phyloP scores from a whole-genome alignment of 2,113 vertebrate species.

The Cryptotis parvus region DNA sequence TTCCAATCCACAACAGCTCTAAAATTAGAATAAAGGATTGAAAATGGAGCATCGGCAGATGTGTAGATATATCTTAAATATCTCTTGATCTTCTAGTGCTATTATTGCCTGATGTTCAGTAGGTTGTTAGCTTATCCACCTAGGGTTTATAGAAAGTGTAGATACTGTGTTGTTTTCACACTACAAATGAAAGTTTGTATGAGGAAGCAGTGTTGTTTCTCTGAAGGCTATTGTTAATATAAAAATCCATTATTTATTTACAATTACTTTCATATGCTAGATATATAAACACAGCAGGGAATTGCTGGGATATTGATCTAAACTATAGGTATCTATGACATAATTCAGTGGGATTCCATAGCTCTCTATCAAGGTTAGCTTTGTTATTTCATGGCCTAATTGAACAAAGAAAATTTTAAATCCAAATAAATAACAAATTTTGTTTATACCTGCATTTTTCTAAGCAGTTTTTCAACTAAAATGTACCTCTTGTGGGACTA shows the following conservation, averaged over 20 bases:
- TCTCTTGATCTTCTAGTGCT: neutral
- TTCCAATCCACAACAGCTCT: slow-evolving; percentile 24
- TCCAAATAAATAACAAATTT: slow-evolving; percentile 47
- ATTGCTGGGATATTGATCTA: slow-evolving; percentile 81
- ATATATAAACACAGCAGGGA: slow-evolving; percentile 80
- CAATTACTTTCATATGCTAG: slow-evolving; percentile 69
- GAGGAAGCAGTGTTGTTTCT: slow-evolving; percentile 79
- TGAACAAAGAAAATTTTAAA: slow-evolving; percentile 64
- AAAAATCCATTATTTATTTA: slow-evolving; percentile 82
- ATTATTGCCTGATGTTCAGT: slow-evolving; percentile 47
- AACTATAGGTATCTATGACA: slow-evolving; percentile 80
- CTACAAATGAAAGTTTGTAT: slow-evolving; percentile 74
- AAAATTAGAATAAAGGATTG: slow-evolving; percentile 56
- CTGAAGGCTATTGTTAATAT: slow-evolving; percentile 73
- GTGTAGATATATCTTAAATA: slow-evolving; percentile 49
- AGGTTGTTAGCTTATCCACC: slow-evolving; percentile 47
- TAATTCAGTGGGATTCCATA: slow-evolving; percentile 78
- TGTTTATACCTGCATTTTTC: slow-evolving; percentile 47
- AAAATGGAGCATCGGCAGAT: slow-evolving; percentile 24
- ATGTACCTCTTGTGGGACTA: neutral
- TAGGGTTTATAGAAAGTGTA: slow-evolving; percentile 35
- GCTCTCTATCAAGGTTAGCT: slow-evolving; percentile 78
- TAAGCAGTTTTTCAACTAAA: slow-evolving; percentile 38
- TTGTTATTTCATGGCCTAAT: slow-evolving; percentile 77
- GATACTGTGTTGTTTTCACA: slow-evolving; percentile 76